These are phyloP conservation scores for Rambutsinella grinnellia DNA, from an alignment of 2,888 invertebrate genomes.

Conservation along the genomic window DNA sequence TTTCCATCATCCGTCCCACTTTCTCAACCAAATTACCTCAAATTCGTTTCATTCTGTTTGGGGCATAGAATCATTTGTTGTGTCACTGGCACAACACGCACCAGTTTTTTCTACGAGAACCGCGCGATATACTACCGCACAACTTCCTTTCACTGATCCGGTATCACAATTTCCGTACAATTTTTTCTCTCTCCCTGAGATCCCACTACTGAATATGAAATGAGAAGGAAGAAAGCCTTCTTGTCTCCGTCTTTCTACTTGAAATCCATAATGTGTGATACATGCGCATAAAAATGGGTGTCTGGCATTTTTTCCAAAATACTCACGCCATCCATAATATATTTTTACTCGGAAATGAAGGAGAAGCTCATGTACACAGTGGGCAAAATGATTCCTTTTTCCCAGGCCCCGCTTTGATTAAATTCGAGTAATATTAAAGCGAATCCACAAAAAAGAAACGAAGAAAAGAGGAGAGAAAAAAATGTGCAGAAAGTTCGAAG, in stretches of 20 bases:
- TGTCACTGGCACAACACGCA: slow-evolving; percentile 10
- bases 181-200: too few relatives aligned
- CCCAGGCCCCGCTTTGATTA: too few relatives aligned
- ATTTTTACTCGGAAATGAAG: too few relatives aligned
- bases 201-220: not conserved
- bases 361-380: not conserved
- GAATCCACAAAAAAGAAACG: too few relatives aligned
- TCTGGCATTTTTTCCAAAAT: too few relatives aligned
- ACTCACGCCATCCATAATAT: too few relatives aligned
- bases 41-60: too few relatives aligned
- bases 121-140: slow-evolving; percentile 37
- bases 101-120: not conserved
- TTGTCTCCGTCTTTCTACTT: not conserved
- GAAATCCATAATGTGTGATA: not conserved
- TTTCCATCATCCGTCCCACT: not conserved
- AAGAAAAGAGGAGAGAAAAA: too few relatives aligned
- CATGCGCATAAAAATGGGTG: too few relatives aligned
- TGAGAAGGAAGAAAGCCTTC: not conserved
- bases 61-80: slow-evolving; percentile 26
- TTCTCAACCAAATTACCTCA: not conserved
- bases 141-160: slow-evolving; percentile 45
- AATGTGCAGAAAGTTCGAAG: too few relatives aligned
- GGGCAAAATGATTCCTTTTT: too few relatives aligned
- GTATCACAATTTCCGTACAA: slow-evolving; percentile 42
- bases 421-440: too few relatives aligned